Evolutionary conservation across 2,113 vertebrate genomes (phyloP).

Genomic region (Coreoperca whiteheadi): DNA sequence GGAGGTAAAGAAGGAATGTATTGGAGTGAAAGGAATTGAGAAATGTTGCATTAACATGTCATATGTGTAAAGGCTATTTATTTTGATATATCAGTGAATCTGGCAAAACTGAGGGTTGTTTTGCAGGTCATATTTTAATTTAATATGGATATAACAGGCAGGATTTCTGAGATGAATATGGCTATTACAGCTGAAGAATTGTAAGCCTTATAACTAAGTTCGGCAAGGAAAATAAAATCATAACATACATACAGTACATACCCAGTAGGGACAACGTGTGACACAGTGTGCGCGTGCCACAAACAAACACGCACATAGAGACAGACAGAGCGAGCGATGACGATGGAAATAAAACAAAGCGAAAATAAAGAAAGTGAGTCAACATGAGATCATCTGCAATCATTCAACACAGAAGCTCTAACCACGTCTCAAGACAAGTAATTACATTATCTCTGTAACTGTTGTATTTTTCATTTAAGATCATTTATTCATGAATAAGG

Average conservation of each 20-base stretch:
- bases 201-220: neutral
- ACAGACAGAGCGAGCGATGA: neutral
- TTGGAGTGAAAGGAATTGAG: neutral
- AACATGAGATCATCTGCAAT: conserved; percentile 11
- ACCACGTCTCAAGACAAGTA: conserved; percentile 42
- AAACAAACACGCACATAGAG: too few species aligned
- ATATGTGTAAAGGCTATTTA: neutral
- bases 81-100: conserved; percentile 5
- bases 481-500: conserved; percentile 66
- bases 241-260: too few species aligned
- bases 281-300: neutral
- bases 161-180: neutral
- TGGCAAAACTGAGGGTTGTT: neutral
- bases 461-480: conserved; percentile 60
- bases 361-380: neutral
- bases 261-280: neutral
- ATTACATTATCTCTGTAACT: conserved; percentile 70
- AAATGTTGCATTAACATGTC: conserved; percentile 16
- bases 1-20: neutral
- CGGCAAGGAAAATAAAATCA: conserved; percentile 21
- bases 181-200: neutral
- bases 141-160: neutral
- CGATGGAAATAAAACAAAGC: neutral
- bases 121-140: neutral
- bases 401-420: conserved; percentile 40